Conservation (phyloP, 2,113 vertebrate species). For the Ceyx cyanopectus region DNA sequence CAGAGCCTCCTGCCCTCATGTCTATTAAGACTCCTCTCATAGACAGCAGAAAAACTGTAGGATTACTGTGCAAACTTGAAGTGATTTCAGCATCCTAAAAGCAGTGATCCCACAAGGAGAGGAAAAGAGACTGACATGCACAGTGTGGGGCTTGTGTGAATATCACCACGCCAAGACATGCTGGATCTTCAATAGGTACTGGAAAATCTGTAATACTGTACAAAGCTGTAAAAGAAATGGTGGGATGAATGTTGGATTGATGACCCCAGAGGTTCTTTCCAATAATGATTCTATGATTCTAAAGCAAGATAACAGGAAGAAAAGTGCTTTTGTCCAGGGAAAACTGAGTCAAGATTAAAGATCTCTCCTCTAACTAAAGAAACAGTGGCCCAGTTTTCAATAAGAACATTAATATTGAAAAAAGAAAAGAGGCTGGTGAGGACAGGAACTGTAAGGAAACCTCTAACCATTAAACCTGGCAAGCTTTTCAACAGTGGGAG, state of each 20-base stretch:
- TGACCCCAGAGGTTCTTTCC: no score
- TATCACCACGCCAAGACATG: not conserved
- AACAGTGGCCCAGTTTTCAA: not conserved
- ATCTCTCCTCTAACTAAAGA: not conserved
- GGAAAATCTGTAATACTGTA: not conserved
- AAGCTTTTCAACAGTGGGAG: not conserved
- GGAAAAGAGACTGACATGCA: not conserved
- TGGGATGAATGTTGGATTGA: no score
- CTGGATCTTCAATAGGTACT: not conserved
- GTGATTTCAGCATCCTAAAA: not conserved
- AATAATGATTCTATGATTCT: no score
- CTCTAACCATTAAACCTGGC: not conserved
- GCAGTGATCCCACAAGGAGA: not conserved
- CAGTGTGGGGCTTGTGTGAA: not conserved
- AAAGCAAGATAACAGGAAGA: not conserved
- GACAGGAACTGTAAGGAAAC: not conserved
- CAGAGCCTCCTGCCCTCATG: not conserved
- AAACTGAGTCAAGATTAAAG: not conserved
- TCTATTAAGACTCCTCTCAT: rapidly evolving
- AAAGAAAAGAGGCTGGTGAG: not conserved
- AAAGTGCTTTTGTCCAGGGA: not conserved
- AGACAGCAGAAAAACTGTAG: not conserved
- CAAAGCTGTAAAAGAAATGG: not conserved
- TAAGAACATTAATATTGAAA: not conserved
- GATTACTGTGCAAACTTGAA: not conserved